Base-by-base conservation (phyloP, 2,113 vertebrate genomes). In the Notarius quadriscutis region DNA sequence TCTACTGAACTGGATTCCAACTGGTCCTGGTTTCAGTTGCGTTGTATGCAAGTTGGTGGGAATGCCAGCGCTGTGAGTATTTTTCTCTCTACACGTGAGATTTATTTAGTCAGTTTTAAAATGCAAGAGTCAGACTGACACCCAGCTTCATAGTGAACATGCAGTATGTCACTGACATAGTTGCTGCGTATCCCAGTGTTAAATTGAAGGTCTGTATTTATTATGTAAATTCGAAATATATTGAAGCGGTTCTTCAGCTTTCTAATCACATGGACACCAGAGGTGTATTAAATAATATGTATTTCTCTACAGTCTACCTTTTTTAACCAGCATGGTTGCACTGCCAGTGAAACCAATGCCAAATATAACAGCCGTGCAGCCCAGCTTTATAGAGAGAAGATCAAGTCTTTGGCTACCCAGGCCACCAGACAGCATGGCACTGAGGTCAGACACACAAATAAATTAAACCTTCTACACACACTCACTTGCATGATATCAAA, bases 1-100 rank as follows among this genome's bases (percentile, higher is more conserved):
- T 99, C 98, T 51, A 99, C 98, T 4, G 98, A 99, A 92, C 91
- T 99, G 92, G 98, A 99, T 93, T 99, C 95, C 20, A 99, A 97
- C 86, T 99, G 98, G 98, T 98, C 97, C 3, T 99, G 98, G 98
- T 99, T 96, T 92, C 98, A 99, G 90, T 89, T 99, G 89, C 95
- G 98, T 30, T 98, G 97, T 90, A 99, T 99, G 97, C 98, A 99
- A 91, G 96, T 99, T 7, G 98, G 98, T 89, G 98, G 98, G 85
- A 99, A 99, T n/a, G 93, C 96, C 25, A 96, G 90, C 0, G 98
- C 97, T 48, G 98, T 99, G 93, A 91, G 98, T 97, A 72, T 85
- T 41, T 15, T 67, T 5, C 2, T 17, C 15, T 55, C 4, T 41
- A 41, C 74, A 57, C 7, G 22, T 1, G 14, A 22, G 27, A 10